Evolutionary conservation across 2,888 invertebrate genomes (phyloP), one percentile per base, ranked within the genome.

Genomic region (Anthrax anthrax): DNA sequence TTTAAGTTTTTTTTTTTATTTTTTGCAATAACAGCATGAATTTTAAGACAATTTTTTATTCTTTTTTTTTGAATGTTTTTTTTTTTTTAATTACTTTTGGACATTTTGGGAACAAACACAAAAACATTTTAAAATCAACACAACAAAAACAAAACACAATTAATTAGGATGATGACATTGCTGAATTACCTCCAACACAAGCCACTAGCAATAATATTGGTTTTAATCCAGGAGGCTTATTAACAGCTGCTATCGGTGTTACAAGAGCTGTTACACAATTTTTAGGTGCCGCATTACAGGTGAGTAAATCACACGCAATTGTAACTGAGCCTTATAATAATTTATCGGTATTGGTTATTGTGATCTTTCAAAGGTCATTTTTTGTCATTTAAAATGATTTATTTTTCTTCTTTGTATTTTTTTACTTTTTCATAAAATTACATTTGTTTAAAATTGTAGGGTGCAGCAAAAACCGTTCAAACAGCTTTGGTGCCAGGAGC

Each of bases 201-300:
- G 43, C 62, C 70, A 37, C 61, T 71, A 32, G 3, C 9, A 48
- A 70, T 47, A 39, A 39, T 38, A 8, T 37, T 29, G 48, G 42
- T 19, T 41, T 44, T 45, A 41, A 45, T 39, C 43, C 47, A 29
- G 48, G 48, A 32, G 52, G 49, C 47, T 72, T 83, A 48, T 74
- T 84, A 43, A 80, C 77, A 46, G 81, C 83, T 17, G 84, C 84
- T 48, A 78, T 84, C 54, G 82, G 83, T 57, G 82, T 83, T 50
- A 84, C 84, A 27, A 76, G 80, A 63, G 81, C 82, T 2, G 82
- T 85, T 62, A 81, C 84, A 50, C 78, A 80, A 64, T 84, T 85
- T 67, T 72, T 85, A 57, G 83, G 84, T 56, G 78, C 80, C 58
- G 84, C 84, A 46, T 75, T 85, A 59, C 81, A 83, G 77, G 85